These are phyloP conservation scores for Chelidonichthys spinosus DNA, from an alignment of 2,797 vertebrate genomes.

Conservation along the genomic window DNA sequence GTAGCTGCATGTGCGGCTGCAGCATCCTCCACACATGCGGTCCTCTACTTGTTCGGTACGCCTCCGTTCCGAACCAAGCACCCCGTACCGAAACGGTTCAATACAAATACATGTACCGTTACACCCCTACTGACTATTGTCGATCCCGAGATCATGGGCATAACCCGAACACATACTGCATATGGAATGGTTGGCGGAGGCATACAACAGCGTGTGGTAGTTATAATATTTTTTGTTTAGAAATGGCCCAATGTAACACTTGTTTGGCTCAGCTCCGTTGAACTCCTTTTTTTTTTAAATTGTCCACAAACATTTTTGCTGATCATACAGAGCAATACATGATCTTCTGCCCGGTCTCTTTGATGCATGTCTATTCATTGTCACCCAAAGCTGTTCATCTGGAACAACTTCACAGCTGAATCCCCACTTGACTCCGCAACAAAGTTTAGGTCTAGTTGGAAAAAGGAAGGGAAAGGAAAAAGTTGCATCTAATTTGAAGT, in stretches of 20 bases:
- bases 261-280: neutral
- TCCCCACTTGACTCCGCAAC: neutral
- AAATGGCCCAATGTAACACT: neutral
- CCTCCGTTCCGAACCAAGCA: too few species aligned
- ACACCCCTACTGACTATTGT: too few species aligned
- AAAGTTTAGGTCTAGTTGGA: slow-evolving; percentile 27
- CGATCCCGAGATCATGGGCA: too few species aligned
- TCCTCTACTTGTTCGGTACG: too few species aligned
- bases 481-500: slow-evolving; percentile 39
- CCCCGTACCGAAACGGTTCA: too few species aligned
- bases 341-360: slow-evolving; percentile 3
- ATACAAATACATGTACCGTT: too few species aligned
- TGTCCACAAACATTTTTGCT: neutral
- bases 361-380: slow-evolving; percentile 19
- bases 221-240: neutral
- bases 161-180: neutral
- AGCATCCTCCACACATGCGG: too few species aligned
- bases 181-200: neutral
- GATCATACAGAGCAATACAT: neutral
- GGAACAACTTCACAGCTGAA: slow-evolving; percentile 27
- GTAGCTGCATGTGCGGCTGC: too few species aligned
- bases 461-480: too few species aligned
- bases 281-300: neutral
- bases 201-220: neutral
- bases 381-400: slow-evolving; percentile 17